Conservation (phyloP, 2,797 vertebrate genomes). For the Alca torda region DNA sequence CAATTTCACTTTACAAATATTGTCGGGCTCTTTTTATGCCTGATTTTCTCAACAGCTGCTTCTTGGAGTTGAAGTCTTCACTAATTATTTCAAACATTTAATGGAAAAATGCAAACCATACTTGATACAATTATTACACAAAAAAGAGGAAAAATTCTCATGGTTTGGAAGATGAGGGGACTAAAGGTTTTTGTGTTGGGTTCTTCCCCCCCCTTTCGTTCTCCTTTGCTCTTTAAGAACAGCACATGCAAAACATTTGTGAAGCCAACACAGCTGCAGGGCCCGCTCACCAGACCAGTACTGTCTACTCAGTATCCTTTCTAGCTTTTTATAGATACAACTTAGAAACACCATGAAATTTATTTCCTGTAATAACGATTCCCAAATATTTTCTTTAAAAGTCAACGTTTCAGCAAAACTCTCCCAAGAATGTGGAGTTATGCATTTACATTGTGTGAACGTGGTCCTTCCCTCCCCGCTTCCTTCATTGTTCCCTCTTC, state of each 20-base stretch:
- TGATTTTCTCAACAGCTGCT: constrained; percentile 70
- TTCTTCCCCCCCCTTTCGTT: not conserved
- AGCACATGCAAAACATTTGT: constrained; percentile 72
- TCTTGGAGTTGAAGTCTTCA: constrained; percentile 34
- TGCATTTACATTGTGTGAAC: not conserved
- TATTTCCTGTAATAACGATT: constrained; percentile 69
- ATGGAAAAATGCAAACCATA: constrained; percentile 39
- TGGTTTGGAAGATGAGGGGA: constrained; percentile 42
- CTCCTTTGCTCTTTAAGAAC: constrained; percentile 64
- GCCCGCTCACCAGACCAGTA: constrained; percentile 51
- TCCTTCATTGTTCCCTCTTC: not conserved
- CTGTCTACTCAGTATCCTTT: constrained; percentile 71
- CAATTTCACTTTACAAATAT: constrained; percentile 72
- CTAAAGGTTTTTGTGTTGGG: not conserved
- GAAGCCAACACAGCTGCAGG: constrained; percentile 77
- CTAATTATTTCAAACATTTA: constrained; percentile 71
- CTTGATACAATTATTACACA: constrained; percentile 47
- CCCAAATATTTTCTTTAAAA: constrained; percentile 72
- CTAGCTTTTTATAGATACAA: constrained; percentile 76
- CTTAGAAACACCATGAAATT: constrained; percentile 70
- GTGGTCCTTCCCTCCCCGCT: not conserved
- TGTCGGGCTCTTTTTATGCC: constrained; percentile 34
- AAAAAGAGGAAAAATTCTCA: constrained; percentile 50
- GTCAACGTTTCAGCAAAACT: constrained; percentile 21
- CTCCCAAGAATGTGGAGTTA: not conserved